A percentile compares a stretch with the other conserved stretches of the same genome.
Conservation (phyloP, 2,797 vertebrate species). For the Anguilla marmorata region DNA sequence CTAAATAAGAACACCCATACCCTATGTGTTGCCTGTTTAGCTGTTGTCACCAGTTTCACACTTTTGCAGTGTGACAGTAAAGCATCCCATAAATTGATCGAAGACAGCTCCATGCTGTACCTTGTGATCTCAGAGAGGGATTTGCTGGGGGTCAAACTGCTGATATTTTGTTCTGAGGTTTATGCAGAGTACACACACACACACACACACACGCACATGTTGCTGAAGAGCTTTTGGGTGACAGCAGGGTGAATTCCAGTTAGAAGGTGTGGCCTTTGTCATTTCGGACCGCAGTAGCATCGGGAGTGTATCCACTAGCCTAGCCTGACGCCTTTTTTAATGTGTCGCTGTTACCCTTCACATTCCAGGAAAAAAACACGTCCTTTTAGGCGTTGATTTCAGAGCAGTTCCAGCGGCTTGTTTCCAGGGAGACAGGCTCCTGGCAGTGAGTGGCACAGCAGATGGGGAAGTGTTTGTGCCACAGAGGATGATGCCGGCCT, state of each 20-base stretch:
- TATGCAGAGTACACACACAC: background rate
- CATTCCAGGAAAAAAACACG: background rate
- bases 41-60: background rate
- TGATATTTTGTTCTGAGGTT: background rate
- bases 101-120: background rate
- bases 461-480: background rate
- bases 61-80: background rate
- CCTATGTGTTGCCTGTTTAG: background rate
- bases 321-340: background rate
- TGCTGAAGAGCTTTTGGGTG: background rate
- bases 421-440: slow-evolving; percentile 13
- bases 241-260: background rate
- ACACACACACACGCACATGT: background rate
- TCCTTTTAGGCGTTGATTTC: background rate
- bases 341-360: background rate
- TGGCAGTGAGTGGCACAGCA: background rate
- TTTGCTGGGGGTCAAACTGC: background rate
- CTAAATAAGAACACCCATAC: background rate
- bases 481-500: slow-evolving; percentile 3
- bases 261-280: background rate
- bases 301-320: background rate
- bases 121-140: background rate
- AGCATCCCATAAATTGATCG: background rate
- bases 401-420: background rate
- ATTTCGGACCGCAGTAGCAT: background rate